Evolutionary conservation across 2,113 vertebrate genomes (phyloP), one percentile per base, ranked within the genome.

Genomic region (Psilopsiagon aurifrons): DNA sequence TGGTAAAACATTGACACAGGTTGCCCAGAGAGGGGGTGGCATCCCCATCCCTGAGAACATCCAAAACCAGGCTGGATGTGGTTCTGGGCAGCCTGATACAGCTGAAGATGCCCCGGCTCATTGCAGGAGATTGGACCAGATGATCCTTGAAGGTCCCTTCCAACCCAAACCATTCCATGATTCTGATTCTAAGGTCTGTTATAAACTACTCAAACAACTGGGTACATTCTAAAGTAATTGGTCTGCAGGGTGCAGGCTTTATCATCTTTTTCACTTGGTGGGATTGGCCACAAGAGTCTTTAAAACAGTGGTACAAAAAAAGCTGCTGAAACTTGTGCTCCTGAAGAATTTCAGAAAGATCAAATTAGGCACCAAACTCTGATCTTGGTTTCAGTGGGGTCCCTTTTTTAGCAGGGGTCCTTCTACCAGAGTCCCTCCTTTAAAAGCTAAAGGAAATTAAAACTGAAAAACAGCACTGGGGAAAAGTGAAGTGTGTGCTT

Each of bases 371-470:
- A 66, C 71, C 82, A 92, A 41, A 2, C 22, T n/a, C 74, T 62
- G 70, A 77, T 84, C 86, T 75, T 54, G 17, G 22, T 74, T 86
- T 88, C 88, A 87, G 49, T 68, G 79, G 46, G 83, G 86, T 87
- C 52, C 41, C 62, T 80, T 86, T 87, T 95, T 82, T 92, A 92
- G 93, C 91, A 94, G 86, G 52, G 39, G 66, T 87, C 19, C 35
- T 70, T 86, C 67, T 92, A 93, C 11, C 66, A 95, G 35, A 52
- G 35, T 94, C 66, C 86, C 57, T 88, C 68, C 76, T 95, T 96
- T 84, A 95, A 96, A 94, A 95, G 83, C 84, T 81, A 93, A 95
- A 92, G 83, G 94, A 95, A 88, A 94, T 94, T 90, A 88, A 94
- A 91, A 96, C 83, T 83, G 54, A 92, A 83, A 93, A 97, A 81